Percentiles rank a stretch among this genome's conserved stretches.
Evolutionary conservation across 2,113 vertebrate genomes (phyloP).

Genomic region (Centropus unirufus): DNA sequence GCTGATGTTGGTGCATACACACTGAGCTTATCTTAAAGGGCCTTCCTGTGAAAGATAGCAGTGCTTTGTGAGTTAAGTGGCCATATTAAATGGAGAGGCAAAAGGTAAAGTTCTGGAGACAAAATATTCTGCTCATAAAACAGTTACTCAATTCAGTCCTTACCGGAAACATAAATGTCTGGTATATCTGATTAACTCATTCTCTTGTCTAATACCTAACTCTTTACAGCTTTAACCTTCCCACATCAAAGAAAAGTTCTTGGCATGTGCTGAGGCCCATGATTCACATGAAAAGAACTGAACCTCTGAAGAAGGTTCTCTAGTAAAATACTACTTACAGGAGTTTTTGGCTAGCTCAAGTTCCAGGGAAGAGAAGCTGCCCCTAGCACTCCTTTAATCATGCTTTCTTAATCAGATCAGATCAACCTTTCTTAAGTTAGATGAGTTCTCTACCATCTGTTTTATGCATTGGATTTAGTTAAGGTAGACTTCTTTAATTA

Average conservation of each 20-base stretch:
- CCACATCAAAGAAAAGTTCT: background rate
- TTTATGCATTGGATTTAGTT: background rate
- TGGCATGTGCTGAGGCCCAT: background rate
- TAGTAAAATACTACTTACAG: background rate
- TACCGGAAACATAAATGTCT: background rate
- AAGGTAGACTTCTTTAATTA: background rate
- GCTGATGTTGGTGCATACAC: background rate
- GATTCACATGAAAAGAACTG: background rate
- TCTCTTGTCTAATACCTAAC: background rate
- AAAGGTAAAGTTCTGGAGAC: background rate
- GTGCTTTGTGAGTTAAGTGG: background rate
- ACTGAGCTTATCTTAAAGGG: background rate
- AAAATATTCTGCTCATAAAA: background rate
- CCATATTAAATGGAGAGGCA: background rate
- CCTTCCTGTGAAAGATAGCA: background rate
- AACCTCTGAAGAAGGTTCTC: background rate
- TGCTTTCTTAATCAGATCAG: background rate
- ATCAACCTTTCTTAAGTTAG: background rate
- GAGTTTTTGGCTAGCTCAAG: background rate
- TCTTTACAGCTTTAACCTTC: background rate
- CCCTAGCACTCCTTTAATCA: background rate
- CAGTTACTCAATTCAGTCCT: background rate
- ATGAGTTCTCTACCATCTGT: background rate
- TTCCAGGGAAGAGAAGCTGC: background rate
- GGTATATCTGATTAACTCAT: slow-evolving; percentile 4